Conservation (phyloP, 2,113 vertebrate genomes). For the Chinchilla lanigera region DNA sequence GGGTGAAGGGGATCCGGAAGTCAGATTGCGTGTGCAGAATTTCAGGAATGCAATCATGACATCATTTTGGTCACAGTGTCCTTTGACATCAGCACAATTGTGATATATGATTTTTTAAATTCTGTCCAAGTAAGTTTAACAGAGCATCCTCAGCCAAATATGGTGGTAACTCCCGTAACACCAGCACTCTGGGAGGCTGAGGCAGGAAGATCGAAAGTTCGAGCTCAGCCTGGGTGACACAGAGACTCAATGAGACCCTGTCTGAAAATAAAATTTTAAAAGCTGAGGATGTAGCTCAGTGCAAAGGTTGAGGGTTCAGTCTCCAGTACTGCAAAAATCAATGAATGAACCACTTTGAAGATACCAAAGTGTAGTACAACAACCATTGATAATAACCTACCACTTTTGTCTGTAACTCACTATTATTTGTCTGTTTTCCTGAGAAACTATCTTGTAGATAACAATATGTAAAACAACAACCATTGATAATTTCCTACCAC, state of each 20-base stretch:
- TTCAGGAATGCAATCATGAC: not conserved
- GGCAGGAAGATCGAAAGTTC: not conserved
- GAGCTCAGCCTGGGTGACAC: not conserved
- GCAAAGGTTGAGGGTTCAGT: not conserved
- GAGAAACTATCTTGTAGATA: too few relatives aligned
- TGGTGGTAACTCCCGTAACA: not conserved
- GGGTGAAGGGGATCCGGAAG: not conserved
- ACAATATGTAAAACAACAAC: too few relatives aligned
- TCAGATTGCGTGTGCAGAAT: not conserved
- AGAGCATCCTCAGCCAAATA: not conserved
- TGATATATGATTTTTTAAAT: not conserved
- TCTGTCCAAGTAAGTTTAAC: not conserved
- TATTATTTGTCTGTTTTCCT: too few relatives aligned
- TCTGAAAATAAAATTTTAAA: not conserved
- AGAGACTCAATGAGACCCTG: not conserved
- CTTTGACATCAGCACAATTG: not conserved
- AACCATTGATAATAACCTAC: too few relatives aligned
- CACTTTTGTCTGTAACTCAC: too few relatives aligned
- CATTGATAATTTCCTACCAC: too few relatives aligned
- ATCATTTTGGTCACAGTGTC: not conserved
- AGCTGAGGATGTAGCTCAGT: not conserved
- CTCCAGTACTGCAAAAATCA: not conserved
- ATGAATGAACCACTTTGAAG: too few relatives aligned
- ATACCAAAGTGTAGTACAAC: too few relatives aligned
- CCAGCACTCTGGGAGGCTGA: not conserved